These are phyloP conservation scores for Alectoris magna DNA, from an alignment of 2,797 vertebrate genomes.

Conservation along the genomic window DNA sequence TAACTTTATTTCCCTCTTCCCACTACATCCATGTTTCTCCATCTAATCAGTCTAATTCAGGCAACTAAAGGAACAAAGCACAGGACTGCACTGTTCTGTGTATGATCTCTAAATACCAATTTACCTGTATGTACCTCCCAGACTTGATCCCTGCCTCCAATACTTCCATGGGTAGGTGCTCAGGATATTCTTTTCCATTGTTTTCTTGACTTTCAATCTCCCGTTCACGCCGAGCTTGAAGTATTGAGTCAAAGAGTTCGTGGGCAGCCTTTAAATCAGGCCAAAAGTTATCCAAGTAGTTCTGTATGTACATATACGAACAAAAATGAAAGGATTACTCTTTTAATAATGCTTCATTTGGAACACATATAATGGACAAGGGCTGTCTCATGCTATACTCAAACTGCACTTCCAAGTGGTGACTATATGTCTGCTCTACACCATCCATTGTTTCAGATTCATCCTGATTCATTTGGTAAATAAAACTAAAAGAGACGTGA, in stretches of 20 bases:
- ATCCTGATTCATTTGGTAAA: not conserved
- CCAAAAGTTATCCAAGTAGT: constrained; percentile 93
- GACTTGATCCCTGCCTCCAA: constrained; percentile 94
- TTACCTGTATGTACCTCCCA: constrained; percentile 90
- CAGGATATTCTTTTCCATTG: constrained; percentile 84
- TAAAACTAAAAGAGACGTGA: not conserved
- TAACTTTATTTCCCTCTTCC: not conserved
- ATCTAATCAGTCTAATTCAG: not conserved
- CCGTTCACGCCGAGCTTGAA: constrained; percentile 85
- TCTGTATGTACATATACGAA: constrained; percentile 76
- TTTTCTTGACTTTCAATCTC: constrained; percentile 86
- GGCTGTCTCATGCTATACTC: not conserved
- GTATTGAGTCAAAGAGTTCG: constrained; percentile 89
- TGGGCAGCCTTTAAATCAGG: constrained; percentile 86
- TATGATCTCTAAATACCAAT: not conserved
- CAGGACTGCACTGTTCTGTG: not conserved
- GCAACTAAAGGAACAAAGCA: not conserved
- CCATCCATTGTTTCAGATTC: not conserved
- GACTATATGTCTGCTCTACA: not conserved
- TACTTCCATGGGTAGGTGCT: constrained; percentile 88
- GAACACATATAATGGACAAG: not conserved
- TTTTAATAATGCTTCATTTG: not conserved
- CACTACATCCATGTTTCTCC: not conserved
- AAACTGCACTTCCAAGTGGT: not conserved
- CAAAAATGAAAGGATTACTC: not conserved